Conservation (phyloP, 2,797 vertebrate species). For the Sparus aurata region DNA sequence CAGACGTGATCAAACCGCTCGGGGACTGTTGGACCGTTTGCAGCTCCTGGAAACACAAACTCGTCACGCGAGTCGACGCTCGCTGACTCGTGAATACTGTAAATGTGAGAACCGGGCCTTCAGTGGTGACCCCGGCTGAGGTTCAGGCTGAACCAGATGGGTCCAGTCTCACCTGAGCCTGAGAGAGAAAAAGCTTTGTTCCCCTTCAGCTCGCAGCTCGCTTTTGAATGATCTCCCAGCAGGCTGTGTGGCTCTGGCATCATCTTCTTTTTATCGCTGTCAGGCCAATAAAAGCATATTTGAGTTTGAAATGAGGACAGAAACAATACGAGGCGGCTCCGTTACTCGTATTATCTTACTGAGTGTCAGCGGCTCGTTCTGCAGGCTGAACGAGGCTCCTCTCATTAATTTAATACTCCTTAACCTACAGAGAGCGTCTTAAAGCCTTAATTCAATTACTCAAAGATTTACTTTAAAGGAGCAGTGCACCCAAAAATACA, state of each 20-base stretch:
- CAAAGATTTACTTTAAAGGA: too few relatives aligned
- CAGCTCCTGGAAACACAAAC: not conserved
- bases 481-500: too few relatives aligned
- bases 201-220: not conserved
- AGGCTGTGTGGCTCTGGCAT: not conserved
- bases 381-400: not conserved
- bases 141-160: not conserved
- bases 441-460: too few relatives aligned
- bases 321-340: not conserved
- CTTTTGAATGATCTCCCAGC: not conserved
- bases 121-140: not conserved
- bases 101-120: too few relatives aligned
- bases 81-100: too few relatives aligned
- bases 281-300: conserved; percentile 4
- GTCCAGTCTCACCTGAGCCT: conserved; percentile 1
- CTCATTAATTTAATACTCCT: too few relatives aligned
- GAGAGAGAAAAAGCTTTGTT: not conserved
- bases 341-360: not conserved
- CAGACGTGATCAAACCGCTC: not conserved
- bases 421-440: too few relatives aligned
- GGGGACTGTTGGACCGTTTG: not conserved
- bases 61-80: not conserved
- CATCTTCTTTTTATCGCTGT: not conserved
- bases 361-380: conserved; percentile 9
- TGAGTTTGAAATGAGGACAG: conserved; percentile 7